phyloP scores from a whole-genome alignment of 1,140 invertebrate species.

The Ips typographus region DNA sequence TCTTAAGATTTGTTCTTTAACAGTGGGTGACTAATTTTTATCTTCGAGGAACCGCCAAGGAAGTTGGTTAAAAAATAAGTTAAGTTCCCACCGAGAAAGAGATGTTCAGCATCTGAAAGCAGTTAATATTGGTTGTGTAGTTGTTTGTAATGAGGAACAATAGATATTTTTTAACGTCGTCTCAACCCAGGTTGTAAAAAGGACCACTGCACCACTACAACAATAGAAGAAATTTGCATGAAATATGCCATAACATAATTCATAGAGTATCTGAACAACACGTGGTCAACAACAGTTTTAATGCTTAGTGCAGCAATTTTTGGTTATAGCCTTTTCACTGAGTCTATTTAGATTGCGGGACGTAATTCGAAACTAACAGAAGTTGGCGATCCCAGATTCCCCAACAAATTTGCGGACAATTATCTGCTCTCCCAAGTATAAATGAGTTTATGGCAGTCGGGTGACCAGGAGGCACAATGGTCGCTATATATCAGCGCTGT shows the following conservation, averaged over 20 bases:
- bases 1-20: neutral
- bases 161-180: neutral
- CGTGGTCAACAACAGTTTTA: neutral
- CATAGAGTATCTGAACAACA: neutral
- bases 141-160: conserved; percentile 1
- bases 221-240: conserved; percentile 2
- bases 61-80: no score
- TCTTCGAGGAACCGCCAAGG: no score
- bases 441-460: conserved; percentile 30
- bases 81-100: no score
- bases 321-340: no score
- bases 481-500: conserved; percentile 23
- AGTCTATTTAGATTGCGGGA: neutral
- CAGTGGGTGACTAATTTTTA: no score
- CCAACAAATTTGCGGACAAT: conserved; percentile 32
- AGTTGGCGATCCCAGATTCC: conserved; percentile 27
- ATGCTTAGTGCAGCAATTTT: no score
- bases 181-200: neutral
- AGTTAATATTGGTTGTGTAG: neutral
- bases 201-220: neutral
- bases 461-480: conserved; percentile 24
- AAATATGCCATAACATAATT: conserved; percentile 1
- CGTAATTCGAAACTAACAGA: conserved; percentile 22
- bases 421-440: conserved; percentile 29
- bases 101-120: neutral